Evolutionary conservation across 2,113 vertebrate genomes (phyloP).

Genomic region (Upupa epops): DNA sequence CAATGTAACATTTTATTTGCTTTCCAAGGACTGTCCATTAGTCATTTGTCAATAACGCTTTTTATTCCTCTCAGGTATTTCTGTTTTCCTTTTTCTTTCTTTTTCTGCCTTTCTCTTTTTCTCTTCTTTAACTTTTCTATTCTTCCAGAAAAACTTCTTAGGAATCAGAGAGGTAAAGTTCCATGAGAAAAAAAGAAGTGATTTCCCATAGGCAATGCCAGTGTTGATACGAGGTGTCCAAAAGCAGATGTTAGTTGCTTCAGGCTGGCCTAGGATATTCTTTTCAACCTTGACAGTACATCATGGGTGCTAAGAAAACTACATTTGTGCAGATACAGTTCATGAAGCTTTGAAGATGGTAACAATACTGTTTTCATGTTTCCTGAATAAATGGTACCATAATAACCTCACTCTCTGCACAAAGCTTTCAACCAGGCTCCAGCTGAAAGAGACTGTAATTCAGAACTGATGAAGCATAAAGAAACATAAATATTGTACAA

Average conservation of each 20-base stretch:
- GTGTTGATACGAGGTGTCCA: not conserved
- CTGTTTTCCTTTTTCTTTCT: rapidly evolving
- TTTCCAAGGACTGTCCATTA: not conserved
- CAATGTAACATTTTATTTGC: not conserved
- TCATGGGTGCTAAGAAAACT: not conserved
- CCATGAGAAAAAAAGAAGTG: not conserved
- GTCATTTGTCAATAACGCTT: not conserved
- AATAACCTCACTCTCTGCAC: not conserved
- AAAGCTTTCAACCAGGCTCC: not conserved
- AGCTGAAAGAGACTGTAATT: not conserved
- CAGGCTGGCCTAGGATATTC: not conserved
- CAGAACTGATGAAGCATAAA: constrained; percentile 35
- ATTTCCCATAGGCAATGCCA: constrained; percentile 17
- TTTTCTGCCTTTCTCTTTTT: rapidly evolving
- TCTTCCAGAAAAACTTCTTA: not conserved
- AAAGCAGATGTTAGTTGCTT: constrained; percentile 32
- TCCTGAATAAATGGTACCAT: not conserved
- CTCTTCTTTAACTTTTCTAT: not conserved
- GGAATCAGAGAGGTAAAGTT: not conserved
- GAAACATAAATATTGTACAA: constrained; percentile 27
- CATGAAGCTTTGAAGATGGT: not conserved
- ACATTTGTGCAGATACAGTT: not conserved
- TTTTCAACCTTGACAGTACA: not conserved
- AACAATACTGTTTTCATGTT: not conserved
- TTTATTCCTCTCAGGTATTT: not conserved